Percentiles rank a stretch among this genome's conserved stretches.
Evolutionary conservation across 1,140 invertebrate species (phyloP).

Genomic region (Gryon sp.): DNA sequence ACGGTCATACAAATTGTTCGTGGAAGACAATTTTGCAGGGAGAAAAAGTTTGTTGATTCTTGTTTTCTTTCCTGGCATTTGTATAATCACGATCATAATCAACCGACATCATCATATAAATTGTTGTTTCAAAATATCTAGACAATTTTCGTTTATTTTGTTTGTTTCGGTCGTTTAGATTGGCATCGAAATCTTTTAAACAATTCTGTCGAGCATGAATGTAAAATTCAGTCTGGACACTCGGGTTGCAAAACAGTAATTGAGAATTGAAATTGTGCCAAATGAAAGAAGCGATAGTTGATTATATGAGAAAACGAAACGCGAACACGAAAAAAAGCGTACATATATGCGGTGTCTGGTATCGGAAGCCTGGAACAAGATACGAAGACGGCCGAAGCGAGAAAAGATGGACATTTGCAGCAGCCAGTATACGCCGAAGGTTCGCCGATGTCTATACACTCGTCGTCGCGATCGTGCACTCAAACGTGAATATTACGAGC

Average conservation of each 20-base stretch:
- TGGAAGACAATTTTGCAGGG: slow-evolving; percentile 13
- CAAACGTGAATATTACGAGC: slow-evolving; percentile 58
- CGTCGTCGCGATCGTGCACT: slow-evolving; percentile 48
- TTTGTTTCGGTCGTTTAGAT: background rate
- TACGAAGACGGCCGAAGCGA: slow-evolving; percentile 49
- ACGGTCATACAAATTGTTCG: too few species aligned
- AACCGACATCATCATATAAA: background rate
- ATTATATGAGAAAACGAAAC: slow-evolving; percentile 50
- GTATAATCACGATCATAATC: background rate
- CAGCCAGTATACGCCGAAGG: slow-evolving; percentile 33
- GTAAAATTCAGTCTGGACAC: slow-evolving; percentile 31
- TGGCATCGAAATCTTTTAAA: slow-evolving; percentile 19
- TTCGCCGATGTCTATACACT: slow-evolving; percentile 33
- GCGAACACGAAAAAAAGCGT: slow-evolving; percentile 45
- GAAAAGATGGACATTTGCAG: slow-evolving; percentile 52
- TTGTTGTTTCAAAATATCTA: slow-evolving; percentile 15
- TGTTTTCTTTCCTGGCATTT: background rate
- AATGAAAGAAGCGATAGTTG: slow-evolving; percentile 42
- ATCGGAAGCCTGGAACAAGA: slow-evolving; percentile 53
- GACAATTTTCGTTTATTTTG: background rate
- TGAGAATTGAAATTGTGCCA: slow-evolving; percentile 46
- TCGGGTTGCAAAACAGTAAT: slow-evolving; percentile 25
- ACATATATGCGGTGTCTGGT: slow-evolving; percentile 39
- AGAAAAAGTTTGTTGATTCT: too few species aligned
- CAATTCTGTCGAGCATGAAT: slow-evolving; percentile 23